Evolutionary conservation across 2,888 invertebrate species (phyloP).

Genomic region (Diarsia brunnea): DNA sequence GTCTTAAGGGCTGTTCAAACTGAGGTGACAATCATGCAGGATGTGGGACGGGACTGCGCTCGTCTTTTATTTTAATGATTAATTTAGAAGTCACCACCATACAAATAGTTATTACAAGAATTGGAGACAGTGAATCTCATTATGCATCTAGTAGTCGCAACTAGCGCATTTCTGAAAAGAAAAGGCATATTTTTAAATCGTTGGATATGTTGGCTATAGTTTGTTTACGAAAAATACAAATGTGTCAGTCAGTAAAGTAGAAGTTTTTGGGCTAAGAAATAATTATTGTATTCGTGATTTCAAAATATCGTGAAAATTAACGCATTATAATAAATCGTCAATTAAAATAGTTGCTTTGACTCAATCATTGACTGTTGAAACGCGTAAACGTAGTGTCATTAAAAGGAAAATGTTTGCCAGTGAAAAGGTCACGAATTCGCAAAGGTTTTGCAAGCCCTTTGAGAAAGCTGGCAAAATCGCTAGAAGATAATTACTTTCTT

Average conservation of each 20-base stretch:
- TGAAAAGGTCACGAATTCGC: slow-evolving; percentile 31
- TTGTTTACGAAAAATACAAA: background rate
- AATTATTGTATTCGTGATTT: background rate
- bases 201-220: background rate
- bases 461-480: slow-evolving; percentile 36
- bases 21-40: no score
- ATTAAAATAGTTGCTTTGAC: background rate
- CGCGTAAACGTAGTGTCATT: background rate
- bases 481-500: slow-evolving; percentile 41
- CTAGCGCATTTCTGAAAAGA: background rate
- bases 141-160: background rate
- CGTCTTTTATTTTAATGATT: background rate
- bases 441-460: background rate
- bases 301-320: background rate
- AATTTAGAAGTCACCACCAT: background rate
- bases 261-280: background rate
- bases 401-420: background rate
- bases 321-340: background rate
- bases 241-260: background rate
- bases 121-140: background rate
- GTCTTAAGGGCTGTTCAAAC: background rate
- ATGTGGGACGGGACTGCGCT: background rate
- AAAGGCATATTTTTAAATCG: background rate
- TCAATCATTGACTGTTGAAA: background rate
- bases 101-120: background rate